Evolutionary conservation across 2,888 invertebrate genomes (phyloP).

Genomic region (Galerucella pusilla): DNA sequence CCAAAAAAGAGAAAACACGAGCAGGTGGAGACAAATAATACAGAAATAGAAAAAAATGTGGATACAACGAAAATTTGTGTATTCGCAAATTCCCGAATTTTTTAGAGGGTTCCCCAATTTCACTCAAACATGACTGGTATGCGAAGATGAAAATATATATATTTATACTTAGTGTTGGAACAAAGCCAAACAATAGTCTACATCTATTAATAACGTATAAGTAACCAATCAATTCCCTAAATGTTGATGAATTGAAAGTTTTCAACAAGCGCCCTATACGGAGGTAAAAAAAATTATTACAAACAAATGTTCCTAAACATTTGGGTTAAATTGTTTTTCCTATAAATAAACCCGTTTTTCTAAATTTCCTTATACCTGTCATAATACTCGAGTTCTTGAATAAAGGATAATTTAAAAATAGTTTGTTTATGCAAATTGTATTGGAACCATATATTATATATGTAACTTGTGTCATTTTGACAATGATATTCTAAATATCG

Average conservation of each 20-base stretch:
- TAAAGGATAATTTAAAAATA: neutral
- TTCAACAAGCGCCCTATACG: neutral
- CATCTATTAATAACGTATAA: neutral
- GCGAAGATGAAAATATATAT: conserved; percentile 4
- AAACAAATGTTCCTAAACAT: neutral
- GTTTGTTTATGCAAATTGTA: conserved; percentile 11
- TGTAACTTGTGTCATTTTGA: too few relatives aligned
- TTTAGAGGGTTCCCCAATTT: neutral
- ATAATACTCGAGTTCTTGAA: neutral
- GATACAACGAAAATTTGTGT: too few relatives aligned
- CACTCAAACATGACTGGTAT: neutral
- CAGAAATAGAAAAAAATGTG: too few relatives aligned
- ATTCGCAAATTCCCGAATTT: too few relatives aligned
- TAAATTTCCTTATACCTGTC: neutral
- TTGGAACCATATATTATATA: too few relatives aligned
- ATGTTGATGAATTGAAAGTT: neutral
- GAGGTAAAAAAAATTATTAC: neutral
- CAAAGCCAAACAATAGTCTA: neutral
- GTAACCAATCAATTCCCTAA: neutral
- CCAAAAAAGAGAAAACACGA: too few relatives aligned
- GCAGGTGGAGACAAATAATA: too few relatives aligned
- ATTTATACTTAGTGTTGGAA: neutral
- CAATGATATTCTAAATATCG: too few relatives aligned
- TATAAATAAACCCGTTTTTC: neutral
- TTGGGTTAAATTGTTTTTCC: neutral